Evolutionary conservation across 2,113 vertebrate genomes (phyloP).

Genomic region (Nothoprocta pentlandii): DNA sequence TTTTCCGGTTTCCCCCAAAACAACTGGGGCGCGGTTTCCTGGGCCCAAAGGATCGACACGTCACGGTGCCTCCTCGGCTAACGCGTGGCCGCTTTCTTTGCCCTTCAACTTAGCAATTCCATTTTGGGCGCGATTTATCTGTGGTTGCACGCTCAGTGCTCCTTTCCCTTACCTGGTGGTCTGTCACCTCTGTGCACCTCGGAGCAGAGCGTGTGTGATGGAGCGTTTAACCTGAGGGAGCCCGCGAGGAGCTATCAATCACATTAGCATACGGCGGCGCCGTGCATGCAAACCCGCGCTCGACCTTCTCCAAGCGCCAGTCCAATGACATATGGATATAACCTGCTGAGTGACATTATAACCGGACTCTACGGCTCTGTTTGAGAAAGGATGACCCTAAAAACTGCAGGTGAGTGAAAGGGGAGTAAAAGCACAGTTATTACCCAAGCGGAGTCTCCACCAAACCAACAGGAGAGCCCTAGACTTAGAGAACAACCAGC

Average conservation of each 20-base stretch:
- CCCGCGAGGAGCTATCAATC: neutral
- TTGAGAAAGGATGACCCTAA: neutral
- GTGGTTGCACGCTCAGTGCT: neutral
- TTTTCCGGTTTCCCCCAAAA: neutral
- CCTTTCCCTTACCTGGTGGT: neutral
- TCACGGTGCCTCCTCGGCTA: neutral
- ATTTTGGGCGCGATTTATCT: neutral
- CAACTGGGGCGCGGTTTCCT: neutral
- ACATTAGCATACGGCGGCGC: neutral
- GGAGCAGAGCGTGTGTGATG: neutral
- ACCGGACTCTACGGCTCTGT: neutral
- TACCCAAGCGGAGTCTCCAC: neutral
- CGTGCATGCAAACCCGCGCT: neutral
- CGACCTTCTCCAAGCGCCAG: neutral
- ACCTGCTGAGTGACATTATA: neutral
- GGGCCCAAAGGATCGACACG: accelerated
- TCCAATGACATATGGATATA: neutral
- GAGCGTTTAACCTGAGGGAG: neutral
- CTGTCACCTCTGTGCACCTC: neutral
- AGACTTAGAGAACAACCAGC: slow-evolving; percentile 7
- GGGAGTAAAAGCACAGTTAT: neutral
- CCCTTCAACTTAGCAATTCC: neutral
- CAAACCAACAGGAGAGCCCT: slow-evolving; percentile 14
- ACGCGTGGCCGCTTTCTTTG: neutral
- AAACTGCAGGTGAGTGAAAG: neutral